A percentile compares a stretch with the other conserved stretches of the same genome.
These are phyloP conservation scores for Chiloscyllium punctatum DNA, from an alignment of 2,797 vertebrate genomes.

Conservation along the genomic window DNA sequence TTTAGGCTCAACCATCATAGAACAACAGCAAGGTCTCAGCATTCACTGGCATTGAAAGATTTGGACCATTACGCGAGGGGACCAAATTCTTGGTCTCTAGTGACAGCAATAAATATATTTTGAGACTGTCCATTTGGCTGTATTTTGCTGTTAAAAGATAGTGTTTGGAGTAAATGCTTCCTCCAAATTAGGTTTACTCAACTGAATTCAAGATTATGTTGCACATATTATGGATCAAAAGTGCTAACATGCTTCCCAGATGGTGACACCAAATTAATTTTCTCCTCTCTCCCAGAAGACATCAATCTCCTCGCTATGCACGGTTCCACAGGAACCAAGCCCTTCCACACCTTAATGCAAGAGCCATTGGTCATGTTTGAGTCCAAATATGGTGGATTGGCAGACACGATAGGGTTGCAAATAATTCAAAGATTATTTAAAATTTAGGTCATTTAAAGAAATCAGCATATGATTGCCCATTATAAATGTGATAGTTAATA, in stretches of 20 bases:
- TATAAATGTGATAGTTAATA: neutral
- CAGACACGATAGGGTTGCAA: neutral
- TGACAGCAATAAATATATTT: neutral
- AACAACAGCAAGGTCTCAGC: too few species aligned
- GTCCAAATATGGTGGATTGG: neutral
- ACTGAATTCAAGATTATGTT: neutral
- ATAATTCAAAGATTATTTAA: neutral
- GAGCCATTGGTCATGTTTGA: neutral
- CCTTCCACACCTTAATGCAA: neutral
- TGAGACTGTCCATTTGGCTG: neutral
- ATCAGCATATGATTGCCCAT: neutral
- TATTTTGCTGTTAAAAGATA: neutral
- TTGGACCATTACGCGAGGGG: too few species aligned
- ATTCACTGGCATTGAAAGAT: too few species aligned
- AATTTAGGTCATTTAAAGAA: neutral
- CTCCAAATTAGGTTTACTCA: neutral
- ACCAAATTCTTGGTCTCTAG: too few species aligned
- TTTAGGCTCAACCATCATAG: too few species aligned
- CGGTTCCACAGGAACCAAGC: neutral
- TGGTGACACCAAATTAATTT: neutral
- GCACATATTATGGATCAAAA: neutral
- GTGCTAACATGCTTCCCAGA: neutral
- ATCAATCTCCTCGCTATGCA: neutral
- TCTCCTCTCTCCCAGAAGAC: neutral
- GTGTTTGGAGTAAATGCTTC: neutral